phyloP scores from a whole-genome alignment of 2,797 vertebrate genomes.

The Phrynocephalus forsythii region DNA sequence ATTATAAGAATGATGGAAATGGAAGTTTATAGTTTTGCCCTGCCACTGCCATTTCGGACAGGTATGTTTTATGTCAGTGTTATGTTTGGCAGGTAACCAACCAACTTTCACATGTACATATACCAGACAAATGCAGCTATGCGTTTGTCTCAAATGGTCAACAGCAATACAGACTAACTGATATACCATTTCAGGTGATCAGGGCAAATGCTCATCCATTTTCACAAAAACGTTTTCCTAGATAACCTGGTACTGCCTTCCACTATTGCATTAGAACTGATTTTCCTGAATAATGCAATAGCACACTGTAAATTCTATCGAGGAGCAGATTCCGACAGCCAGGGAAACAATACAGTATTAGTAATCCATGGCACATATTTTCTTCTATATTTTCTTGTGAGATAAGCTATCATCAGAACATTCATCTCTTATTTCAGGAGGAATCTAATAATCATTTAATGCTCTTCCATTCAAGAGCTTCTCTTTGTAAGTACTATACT shows the following conservation, averaged over 20 bases:
- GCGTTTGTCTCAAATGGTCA: background rate
- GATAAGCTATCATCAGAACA: background rate
- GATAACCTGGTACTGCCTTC: background rate
- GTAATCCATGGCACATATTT: background rate
- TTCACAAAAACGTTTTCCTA: background rate
- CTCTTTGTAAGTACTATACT: background rate
- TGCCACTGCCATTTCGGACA: background rate
- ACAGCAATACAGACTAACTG: background rate
- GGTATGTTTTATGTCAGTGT: background rate
- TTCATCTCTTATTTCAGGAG: slow-evolving; percentile 1
- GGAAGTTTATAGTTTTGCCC: too few relatives aligned
- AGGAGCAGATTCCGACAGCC: background rate
- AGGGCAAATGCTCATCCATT: background rate
- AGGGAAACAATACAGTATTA: background rate
- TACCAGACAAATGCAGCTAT: background rate
- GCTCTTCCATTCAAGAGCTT: background rate
- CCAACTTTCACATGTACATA: background rate
- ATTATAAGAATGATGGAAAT: background rate
- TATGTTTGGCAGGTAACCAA: background rate
- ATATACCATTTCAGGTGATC: background rate
- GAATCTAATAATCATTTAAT: background rate
- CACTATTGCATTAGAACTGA: background rate
- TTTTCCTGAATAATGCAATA: slow-evolving; percentile 1
- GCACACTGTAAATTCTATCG: background rate
- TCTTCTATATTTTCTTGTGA: background rate